These are phyloP conservation scores for Phymorhynchus buccinoides DNA, from an alignment of 1,140 invertebrate species.

Conservation along the genomic window DNA sequence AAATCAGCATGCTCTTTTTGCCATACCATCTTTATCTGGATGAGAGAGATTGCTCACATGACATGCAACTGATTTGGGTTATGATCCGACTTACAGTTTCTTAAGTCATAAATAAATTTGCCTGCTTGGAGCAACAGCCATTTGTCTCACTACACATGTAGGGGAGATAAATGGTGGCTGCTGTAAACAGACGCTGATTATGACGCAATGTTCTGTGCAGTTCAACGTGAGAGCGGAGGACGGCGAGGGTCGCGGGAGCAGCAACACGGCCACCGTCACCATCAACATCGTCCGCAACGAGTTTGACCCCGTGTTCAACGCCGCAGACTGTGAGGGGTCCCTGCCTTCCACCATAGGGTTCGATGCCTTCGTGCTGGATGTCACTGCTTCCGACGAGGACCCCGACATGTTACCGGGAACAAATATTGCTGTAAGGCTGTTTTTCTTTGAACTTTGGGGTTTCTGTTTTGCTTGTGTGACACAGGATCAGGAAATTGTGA, in stretches of 20 bases:
- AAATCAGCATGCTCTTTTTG: no score
- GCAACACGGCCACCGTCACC: slow-evolving; percentile 48
- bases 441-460: slow-evolving; percentile 10
- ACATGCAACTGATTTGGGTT: no score
- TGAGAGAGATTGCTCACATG: no score
- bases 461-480: background rate
- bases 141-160: no score
- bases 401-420: slow-evolving; percentile 76
- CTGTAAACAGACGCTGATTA: no score
- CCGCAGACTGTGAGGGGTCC: slow-evolving; percentile 45
- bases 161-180: no score
- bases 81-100: no score
- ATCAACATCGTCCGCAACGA: slow-evolving; percentile 70
- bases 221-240: slow-evolving; percentile 55
- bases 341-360: slow-evolving; percentile 46
- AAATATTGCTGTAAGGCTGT: background rate
- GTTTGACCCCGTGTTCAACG: slow-evolving; percentile 84
- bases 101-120: no score
- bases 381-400: slow-evolving; percentile 85
- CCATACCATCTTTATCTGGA: no score
- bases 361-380: slow-evolving; percentile 34
- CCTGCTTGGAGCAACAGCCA: background rate
- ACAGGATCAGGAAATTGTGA: no score
- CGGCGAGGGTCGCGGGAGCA: slow-evolving; percentile 35
- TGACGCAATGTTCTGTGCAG: slow-evolving; percentile 37